Evolutionary conservation across 1,140 invertebrate species (phyloP).

Genomic region (Tribolium castaneum): DNA sequence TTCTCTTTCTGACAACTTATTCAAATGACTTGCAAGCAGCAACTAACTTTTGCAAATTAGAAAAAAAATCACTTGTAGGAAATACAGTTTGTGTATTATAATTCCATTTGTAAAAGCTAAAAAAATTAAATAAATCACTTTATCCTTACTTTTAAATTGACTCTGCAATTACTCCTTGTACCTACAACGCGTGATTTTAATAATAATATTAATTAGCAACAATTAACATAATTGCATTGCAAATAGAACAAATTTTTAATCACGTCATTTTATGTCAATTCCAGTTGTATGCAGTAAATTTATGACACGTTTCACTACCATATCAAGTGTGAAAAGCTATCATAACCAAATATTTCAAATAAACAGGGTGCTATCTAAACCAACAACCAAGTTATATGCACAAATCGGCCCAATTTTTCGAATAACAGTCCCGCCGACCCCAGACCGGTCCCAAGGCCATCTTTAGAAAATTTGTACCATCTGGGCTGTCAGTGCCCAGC

Average conservation of each 20-base stretch:
- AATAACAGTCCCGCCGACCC: background rate
- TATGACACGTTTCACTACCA: background rate
- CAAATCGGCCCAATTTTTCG: background rate
- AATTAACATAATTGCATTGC: background rate
- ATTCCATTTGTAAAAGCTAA: too few species aligned
- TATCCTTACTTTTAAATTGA: too few species aligned
- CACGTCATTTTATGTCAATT: background rate
- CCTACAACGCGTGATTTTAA: background rate
- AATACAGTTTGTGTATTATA: too few species aligned
- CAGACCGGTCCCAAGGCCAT: background rate
- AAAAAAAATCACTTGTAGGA: too few species aligned
- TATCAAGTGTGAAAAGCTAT: background rate
- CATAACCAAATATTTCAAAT: background rate
- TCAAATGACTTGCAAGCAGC: too few species aligned
- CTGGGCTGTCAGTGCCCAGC: conserved; percentile 23
- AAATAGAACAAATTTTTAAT: background rate
- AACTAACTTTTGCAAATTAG: too few species aligned
- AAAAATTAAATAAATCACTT: too few species aligned
- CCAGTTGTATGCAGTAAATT: background rate
- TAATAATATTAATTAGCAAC: background rate
- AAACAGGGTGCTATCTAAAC: background rate
- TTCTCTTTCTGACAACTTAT: too few species aligned
- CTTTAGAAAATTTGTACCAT: conserved; percentile 20
- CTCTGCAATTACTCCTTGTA: too few species aligned
- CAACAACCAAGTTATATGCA: background rate